Evolutionary conservation across 2,797 vertebrate genomes (phyloP), one percentile per base, ranked within the genome.

Genomic region (Chaenodraco wilsoni): DNA sequence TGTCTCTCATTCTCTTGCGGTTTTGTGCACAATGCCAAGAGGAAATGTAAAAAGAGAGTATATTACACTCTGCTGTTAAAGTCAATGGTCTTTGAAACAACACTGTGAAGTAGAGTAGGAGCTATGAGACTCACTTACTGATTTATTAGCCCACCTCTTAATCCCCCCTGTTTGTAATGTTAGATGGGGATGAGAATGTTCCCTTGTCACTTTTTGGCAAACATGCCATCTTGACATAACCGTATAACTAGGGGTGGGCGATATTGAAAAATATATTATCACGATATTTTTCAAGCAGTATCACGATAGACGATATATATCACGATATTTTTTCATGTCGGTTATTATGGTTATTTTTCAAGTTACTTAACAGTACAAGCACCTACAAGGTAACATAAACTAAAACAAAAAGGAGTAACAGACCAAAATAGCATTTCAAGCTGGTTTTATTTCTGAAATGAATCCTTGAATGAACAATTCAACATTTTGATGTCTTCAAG

Each of bases 71-170:
- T 4, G 8, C 44, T 61, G 41, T 80, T 68, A 58, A 74, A 72
- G 41, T 5, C 54, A 74, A 78, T 8, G 54, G 44, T 52, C 46
- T 76, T 70, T 84, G 9, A 85, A 83, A 81, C 16, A 1, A 69
- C 31, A 21, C 31, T 51, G 45, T 68, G 74, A 85, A 78, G 65
- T 14, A 57, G 17, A 71, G 31, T 55, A 58, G 66, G 49, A 76
- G 15, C 75, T 77, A 72, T 78, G 60, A 65, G 50, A 65, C 54
- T 58, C 23, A 65, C 43, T 64, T 33, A 45, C 31, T 64, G 59
- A 52, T 75, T 17, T 57, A 69, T 73, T 66, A 59, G 23, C n/a
- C 14, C 14, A 43, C 31, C 13, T 71, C 43, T 48, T 78, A 65
- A 65, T 65, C 71, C 56, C 10, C 5, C 10, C 5, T 37, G 5